Evolutionary conservation across 2,113 vertebrate species (phyloP), one percentile per base, ranked within the genome.

Genomic region (Pelobates fuscus): DNA sequence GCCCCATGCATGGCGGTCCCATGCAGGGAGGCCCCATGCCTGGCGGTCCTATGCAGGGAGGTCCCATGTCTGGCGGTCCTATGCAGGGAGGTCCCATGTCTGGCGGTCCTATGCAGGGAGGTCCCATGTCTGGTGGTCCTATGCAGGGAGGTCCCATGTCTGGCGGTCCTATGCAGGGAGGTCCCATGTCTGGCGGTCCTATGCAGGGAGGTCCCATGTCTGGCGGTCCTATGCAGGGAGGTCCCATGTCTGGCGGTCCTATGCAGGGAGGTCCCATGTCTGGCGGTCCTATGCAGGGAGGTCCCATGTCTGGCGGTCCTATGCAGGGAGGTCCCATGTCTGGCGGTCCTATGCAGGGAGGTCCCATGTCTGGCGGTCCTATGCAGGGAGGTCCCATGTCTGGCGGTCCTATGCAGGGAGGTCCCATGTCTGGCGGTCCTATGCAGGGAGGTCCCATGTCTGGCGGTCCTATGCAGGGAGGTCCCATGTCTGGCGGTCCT

Each of bases 371-470:
- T 26, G 30, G 52, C 20, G 63, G 63, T 43, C 59, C 23, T 1
- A 84, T 88, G 3, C 83, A 80, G 0, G 92, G 88, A 8, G 84
- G 80, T 1, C 90, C 90, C 2, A 82, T 78, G 0, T 83, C 86
- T 0, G 92, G 89, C 25, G 71, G 60, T 0, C 92, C 92, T 0
- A 92, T 93, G 0, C 91, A 91, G 0, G 85, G 86, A 0, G 87
- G 86, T 82, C 81, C 87, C 0, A 79, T 85, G 0, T 52, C 79
- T 7, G 62, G 20, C 43, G 62, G 20, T 12, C 71, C 71, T 27
- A 44, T 74, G 62, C 71, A 20, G n/a, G n/a, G n/a, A n/a, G n/a
- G n/a, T 23, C 29, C 54, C 25, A 26, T 18, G 2, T 23, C 10
- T n/a, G 71, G 52, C 8, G 49, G 37, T 27, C 60, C 27, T 7